Base-by-base conservation (phyloP, 2,113 vertebrate genomes). In the Zosterops borbonicus region DNA sequence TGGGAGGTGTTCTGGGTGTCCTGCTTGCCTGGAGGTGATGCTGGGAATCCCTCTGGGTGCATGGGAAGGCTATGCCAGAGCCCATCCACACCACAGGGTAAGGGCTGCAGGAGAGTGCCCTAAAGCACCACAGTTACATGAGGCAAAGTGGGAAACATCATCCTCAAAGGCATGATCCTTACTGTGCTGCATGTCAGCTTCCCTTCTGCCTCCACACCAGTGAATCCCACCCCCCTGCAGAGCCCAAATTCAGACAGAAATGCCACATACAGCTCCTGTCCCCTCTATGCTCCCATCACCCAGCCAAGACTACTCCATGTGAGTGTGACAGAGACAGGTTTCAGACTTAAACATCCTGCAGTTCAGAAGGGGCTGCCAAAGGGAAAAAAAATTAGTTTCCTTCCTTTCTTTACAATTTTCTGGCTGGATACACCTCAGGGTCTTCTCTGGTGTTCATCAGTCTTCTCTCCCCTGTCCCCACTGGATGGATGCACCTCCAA, bases 301-400 rank as follows among this genome's bases (percentile, higher is more conserved):
- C 58, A 63, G 69, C 23, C 65, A 63, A 79, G 58, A 33, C 27
- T 73, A 9, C 55, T 92, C 46, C 63, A 47, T 41, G n/a, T 4
- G 0, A 81, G 11, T 29, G 44, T 22, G 68, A 53, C 47, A 85
- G 63, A 90, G 20, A 83, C 6, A 25, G 23, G 44, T 52, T 64
- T 56, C 2, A 8, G 20, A 96, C 64, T 64, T 96, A 96, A 96
- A 96, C 91, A 94, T 94, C 96, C 89, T 92, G 89, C 42, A 70
- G n/a, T 19, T 62, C 47, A 67, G 68, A 87, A 78, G 41, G 44
- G 55, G 25, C 60, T 95, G 94, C 64, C 91, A 96, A 81, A 92
- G 27, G 68, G 8, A 62, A 53, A 47, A 83, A 73, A 73, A 59
- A 14, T 11, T 24, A 0, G 3, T 41, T 87, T 94, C 80, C 64